phyloP scores from a whole-genome alignment of 1,140 invertebrate species.

The Bombus superbus region DNA sequence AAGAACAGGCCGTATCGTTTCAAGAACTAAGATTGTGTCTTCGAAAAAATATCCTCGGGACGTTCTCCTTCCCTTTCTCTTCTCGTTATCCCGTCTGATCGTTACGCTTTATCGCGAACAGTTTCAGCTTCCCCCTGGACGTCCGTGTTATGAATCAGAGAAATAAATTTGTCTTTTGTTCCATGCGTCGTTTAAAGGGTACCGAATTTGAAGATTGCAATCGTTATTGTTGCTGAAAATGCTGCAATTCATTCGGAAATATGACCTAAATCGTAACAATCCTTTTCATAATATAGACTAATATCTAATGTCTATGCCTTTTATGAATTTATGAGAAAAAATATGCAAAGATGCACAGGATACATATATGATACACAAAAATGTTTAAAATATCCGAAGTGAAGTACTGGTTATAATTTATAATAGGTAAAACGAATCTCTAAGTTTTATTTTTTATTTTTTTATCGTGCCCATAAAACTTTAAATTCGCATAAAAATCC shows the following conservation, averaged over 20 bases:
- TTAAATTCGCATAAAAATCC: too few relatives aligned
- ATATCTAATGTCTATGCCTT: neutral
- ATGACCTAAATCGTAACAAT: neutral
- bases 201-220: neutral
- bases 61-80: neutral
- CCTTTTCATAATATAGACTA: neutral
- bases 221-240: neutral
- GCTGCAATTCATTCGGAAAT: neutral
- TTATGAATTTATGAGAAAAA: neutral
- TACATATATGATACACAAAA: too few relatives aligned
- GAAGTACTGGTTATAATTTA: too few relatives aligned
- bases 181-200: neutral
- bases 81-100: slow-evolving; percentile 34
- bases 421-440: too few relatives aligned
- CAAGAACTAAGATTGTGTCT: slow-evolving; percentile 50
- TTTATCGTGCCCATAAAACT: too few relatives aligned
- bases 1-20: slow-evolving; percentile 58
- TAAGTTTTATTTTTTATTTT: too few relatives aligned
- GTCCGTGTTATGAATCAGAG: slow-evolving; percentile 17
- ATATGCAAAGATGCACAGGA: too few relatives aligned
- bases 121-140: neutral
- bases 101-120: slow-evolving; percentile 39
- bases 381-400: too few relatives aligned
- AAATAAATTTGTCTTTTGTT: neutral
- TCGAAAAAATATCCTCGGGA: slow-evolving; percentile 52